Evolutionary conservation across 2,888 invertebrate species (phyloP).

Genomic region (Acronicta leporina): DNA sequence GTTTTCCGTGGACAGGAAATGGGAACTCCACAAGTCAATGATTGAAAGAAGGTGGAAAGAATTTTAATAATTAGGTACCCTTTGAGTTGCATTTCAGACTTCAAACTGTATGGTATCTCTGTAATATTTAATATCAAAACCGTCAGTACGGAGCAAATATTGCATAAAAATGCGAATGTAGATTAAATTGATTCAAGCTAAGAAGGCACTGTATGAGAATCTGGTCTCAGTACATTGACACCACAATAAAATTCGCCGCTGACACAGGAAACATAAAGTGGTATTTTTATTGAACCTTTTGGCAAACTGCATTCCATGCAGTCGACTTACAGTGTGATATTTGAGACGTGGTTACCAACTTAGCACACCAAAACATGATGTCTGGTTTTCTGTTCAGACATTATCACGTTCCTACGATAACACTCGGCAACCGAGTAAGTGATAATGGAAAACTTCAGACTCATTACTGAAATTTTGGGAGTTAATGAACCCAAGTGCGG

Average conservation of each 20-base stretch:
- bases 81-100: constrained; percentile 40
- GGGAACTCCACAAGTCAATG: constrained; percentile 29
- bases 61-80: constrained; percentile 28
- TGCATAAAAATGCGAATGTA: constrained; percentile 61
- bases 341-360: constrained; percentile 59
- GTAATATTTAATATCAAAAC: constrained; percentile 42
- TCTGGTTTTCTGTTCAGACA: constrained; percentile 32
- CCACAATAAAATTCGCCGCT: constrained; percentile 81
- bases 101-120: constrained; percentile 41
- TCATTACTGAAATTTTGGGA: constrained; percentile 19
- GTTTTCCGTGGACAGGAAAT: constrained; percentile 20
- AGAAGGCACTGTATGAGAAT: constrained; percentile 66
- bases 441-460: constrained; percentile 19
- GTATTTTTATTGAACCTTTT: constrained; percentile 84
- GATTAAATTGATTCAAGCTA: constrained; percentile 73
- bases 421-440: constrained; percentile 12
- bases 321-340: constrained; percentile 65
- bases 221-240: constrained; percentile 79
- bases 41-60: constrained; percentile 34
- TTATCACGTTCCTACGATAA: constrained; percentile 36
- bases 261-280: constrained; percentile 86
- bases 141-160: constrained; percentile 52
- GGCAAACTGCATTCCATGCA: constrained; percentile 78
- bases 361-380: constrained; percentile 46
- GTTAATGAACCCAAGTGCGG: constrained; percentile 28